Conservation (phyloP, 2,797 vertebrate species). For the Coreius guichenoti region DNA sequence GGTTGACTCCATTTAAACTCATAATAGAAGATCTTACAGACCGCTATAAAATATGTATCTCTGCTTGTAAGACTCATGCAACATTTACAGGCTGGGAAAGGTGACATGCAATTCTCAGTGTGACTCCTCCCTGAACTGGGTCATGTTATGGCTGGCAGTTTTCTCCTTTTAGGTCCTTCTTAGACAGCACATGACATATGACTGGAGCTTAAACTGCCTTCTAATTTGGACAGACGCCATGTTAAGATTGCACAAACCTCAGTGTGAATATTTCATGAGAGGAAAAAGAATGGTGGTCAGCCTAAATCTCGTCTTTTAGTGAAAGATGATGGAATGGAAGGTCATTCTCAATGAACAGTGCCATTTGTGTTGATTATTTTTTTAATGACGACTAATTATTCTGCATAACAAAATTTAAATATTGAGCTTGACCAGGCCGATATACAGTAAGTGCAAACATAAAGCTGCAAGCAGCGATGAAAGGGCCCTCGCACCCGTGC, state of each 20-base stretch:
- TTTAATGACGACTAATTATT: no score
- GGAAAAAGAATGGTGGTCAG: slow-evolving; percentile 40
- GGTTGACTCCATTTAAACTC: slow-evolving; percentile 3
- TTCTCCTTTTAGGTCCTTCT: slow-evolving; percentile 42
- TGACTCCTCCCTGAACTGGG: slow-evolving; percentile 57
- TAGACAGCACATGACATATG: slow-evolving; percentile 35
- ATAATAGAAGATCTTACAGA: slow-evolving; percentile 4
- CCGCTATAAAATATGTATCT: slow-evolving; percentile 65
- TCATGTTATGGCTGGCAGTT: slow-evolving; percentile 50
- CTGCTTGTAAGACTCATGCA: slow-evolving; percentile 65
- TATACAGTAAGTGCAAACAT: not conserved
- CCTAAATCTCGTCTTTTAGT: slow-evolving; percentile 37
- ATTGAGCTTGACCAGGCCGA: not conserved
- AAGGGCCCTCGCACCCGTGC: no score
- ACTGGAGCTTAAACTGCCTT: slow-evolving; percentile 35
- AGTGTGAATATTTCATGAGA: slow-evolving; percentile 65
- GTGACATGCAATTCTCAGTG: slow-evolving; percentile 46
- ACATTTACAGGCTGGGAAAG: slow-evolving; percentile 62
- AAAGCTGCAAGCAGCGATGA: no score
- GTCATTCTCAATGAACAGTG: not conserved
- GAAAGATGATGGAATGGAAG: slow-evolving; percentile 5
- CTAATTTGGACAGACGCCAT: slow-evolving; percentile 54
- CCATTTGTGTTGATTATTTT: not conserved
- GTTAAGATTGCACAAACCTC: slow-evolving; percentile 51
- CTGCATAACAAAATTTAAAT: not conserved